These are phyloP conservation scores for Selenia dentaria DNA, from an alignment of 2,888 invertebrate species.

Conservation along the genomic window DNA sequence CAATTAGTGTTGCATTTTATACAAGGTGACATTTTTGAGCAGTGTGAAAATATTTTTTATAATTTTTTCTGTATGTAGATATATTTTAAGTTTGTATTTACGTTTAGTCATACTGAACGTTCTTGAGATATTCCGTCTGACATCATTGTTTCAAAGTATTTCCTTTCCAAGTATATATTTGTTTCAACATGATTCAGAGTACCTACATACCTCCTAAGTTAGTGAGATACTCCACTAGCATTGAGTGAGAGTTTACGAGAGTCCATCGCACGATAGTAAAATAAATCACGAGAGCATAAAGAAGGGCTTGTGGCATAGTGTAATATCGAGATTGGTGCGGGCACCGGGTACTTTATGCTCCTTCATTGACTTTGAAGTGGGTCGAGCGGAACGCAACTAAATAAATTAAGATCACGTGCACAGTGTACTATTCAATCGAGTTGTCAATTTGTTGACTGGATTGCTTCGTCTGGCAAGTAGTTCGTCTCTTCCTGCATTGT, in stretches of 20 bases:
- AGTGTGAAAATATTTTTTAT: too few species aligned
- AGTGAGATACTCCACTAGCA: neutral
- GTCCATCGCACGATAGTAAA: conserved; percentile 7
- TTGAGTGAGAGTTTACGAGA: conserved; percentile 5
- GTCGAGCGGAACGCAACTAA: conserved; percentile 67
- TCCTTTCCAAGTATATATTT: neutral
- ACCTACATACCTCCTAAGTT: neutral
- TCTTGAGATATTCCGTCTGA: neutral
- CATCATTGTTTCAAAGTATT: neutral
- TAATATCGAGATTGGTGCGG: conserved; percentile 45
- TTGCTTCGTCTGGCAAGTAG: conserved; percentile 19
- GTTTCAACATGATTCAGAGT: neutral
- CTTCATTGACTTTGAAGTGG: conserved; percentile 66
- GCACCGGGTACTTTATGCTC: conserved; percentile 53
- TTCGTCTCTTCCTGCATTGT: conserved; percentile 22
- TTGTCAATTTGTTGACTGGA: conserved; percentile 35
- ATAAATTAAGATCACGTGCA: conserved; percentile 61
- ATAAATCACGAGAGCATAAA: conserved; percentile 34
- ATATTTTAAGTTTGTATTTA: too few species aligned
- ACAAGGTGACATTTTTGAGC: too few species aligned
- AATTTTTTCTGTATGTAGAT: too few species aligned
- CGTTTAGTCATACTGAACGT: neutral
- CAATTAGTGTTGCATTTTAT: too few species aligned
- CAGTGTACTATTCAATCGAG: conserved; percentile 27
- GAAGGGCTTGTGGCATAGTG: conserved; percentile 39